Evolutionary conservation across 2,888 invertebrate genomes (phyloP).

Genomic region (Euplagia quadripunctaria): DNA sequence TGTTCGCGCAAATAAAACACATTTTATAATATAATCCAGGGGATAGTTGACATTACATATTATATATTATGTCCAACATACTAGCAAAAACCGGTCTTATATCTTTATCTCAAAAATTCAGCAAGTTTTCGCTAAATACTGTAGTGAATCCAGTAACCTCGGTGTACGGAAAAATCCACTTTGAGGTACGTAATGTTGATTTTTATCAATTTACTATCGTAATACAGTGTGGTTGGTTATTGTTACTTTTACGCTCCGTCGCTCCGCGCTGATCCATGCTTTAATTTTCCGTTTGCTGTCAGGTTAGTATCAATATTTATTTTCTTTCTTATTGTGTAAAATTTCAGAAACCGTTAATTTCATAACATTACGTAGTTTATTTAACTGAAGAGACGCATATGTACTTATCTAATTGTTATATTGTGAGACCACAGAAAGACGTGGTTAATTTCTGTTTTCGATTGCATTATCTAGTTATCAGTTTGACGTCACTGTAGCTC

Average conservation of each 20-base stretch:
- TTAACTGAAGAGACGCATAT: background rate
- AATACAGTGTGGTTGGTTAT: constrained; percentile 19
- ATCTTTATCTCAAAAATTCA: constrained; percentile 56
- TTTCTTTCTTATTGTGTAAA: background rate
- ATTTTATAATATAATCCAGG: constrained; percentile 48
- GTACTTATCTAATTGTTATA: constrained; percentile 22
- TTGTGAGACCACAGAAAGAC: constrained; percentile 44
- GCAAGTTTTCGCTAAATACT: constrained; percentile 51
- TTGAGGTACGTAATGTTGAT: constrained; percentile 64
- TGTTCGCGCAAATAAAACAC: constrained; percentile 62
- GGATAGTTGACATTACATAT: constrained; percentile 43
- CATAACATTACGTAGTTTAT: background rate
- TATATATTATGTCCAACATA: constrained; percentile 69
- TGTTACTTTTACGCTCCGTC: constrained; percentile 9
- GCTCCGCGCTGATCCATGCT: constrained; percentile 19
- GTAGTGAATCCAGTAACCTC: constrained; percentile 46
- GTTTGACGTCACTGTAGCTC: constrained; percentile 68
- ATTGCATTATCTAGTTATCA: constrained; percentile 77
- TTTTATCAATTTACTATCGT: constrained; percentile 11
- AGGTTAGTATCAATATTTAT: constrained; percentile 26
- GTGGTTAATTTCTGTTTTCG: constrained; percentile 71
- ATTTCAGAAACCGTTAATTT: constrained; percentile 4
- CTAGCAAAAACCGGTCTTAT: constrained; percentile 63
- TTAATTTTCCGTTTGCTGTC: constrained; percentile 16
- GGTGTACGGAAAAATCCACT: constrained; percentile 69